Base-by-base conservation (phyloP, 2,797 vertebrate genomes). In the Acomys russatus region DNA sequence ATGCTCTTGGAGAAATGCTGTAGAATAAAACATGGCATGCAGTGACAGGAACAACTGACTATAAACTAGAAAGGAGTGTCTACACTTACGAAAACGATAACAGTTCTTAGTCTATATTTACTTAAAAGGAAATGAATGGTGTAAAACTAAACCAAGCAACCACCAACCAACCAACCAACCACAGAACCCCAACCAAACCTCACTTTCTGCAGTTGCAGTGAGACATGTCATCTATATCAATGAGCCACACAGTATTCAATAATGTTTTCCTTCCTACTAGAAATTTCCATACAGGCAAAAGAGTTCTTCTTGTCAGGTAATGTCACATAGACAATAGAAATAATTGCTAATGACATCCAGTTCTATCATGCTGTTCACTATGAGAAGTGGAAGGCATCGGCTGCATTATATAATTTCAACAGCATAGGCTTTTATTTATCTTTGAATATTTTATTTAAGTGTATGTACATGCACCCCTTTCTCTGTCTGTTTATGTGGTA, bases 41-140 rank as follows among this genome's bases (percentile, higher is more conserved):
- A 44, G 10, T 15, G 12, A 73, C 28, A 68, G 71, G 93, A 79
- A 63, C 35, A 9, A 70, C 28, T 78, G 25, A 92, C 14, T 10
- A 64, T 38, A 91, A 95, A 78, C 85, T 77, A 77, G 68, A 56
- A 80, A 33, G 33, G 5, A 1, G 77, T 56, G 44, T 79, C 6
- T 64, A 22, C 17, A 66, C 74, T 92, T 88, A 85, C 56, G 44
- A 93, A 96, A 90, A 66, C 6, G 90, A 3, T 59, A 66, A 22
- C n/a, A 61, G 78, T 97, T 96, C 61, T 88, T 79, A 70, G 78
- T 84, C 35, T 86, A 51, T 33, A 76, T 79, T 95, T 89, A 28
- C 35, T 91, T 76, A 70, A 70, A 18, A 82, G 80, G 63, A 85
- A 94, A n/a, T 82, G 44, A 86, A 88, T 82, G 18, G 33, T 49